These are phyloP conservation scores for Xenus cinereus DNA, from an alignment of 2,113 vertebrate species.

Conservation along the genomic window DNA sequence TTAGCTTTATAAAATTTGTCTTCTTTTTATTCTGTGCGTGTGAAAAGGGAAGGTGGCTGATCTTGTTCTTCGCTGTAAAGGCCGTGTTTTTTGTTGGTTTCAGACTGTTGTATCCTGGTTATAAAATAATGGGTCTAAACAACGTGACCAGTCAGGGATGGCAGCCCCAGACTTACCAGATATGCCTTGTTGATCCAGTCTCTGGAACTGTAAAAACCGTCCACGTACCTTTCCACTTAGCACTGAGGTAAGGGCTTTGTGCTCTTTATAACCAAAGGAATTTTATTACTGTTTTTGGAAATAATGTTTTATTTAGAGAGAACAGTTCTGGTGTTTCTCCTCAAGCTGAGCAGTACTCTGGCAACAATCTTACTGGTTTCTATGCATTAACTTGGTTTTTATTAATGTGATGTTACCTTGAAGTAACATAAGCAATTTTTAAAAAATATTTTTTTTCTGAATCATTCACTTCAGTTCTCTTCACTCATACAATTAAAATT, in stretches of 20 bases:
- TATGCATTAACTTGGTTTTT: neutral
- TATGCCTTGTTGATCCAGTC: constrained; percentile 91
- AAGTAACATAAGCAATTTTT: neutral
- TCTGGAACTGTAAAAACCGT: constrained; percentile 87
- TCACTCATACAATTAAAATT: neutral
- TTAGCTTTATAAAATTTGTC: neutral
- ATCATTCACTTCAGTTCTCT: neutral
- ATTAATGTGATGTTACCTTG: neutral
- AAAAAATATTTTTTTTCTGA: neutral
- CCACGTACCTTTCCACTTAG: constrained; percentile 93
- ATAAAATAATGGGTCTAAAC: constrained; percentile 97
- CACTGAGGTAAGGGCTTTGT: constrained; percentile 82
- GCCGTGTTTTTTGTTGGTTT: neutral
- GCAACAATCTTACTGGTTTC: neutral
- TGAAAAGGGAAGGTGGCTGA: neutral
- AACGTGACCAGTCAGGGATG: constrained; percentile 96
- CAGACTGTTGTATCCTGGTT: constrained; percentile 93
- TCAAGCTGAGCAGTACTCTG: neutral
- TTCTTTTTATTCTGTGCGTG: neutral
- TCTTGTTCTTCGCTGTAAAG: neutral
- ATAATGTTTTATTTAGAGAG: neutral
- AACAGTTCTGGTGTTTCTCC: neutral
- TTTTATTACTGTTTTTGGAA: neutral
- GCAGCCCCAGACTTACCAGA: constrained; percentile 95
- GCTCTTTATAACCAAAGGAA: neutral